Evolutionary conservation across 1,140 invertebrate genomes (phyloP), one percentile per base, ranked within the genome.

Genomic region (Leptoteleia sp.): DNA sequence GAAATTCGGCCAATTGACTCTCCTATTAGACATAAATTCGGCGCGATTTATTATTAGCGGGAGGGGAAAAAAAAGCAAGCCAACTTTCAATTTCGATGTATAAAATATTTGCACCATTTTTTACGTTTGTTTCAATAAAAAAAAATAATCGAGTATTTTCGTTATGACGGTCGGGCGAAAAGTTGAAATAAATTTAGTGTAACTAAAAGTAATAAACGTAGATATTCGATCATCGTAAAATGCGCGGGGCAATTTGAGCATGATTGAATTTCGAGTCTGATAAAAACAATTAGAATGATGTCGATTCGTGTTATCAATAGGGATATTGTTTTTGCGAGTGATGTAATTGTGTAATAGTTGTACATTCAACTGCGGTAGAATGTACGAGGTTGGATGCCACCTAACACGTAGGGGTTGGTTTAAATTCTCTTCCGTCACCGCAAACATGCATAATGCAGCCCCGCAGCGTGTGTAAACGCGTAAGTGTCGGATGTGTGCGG

Each of bases 391-490:
- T 61, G 76, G 61, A 65, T 78, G 67, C 50, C 61, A 65, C 33
- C 54, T 72, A 76, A 75, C 75, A 67, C 75, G 54, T 62, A 77
- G 77, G 81, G 82, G 82, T 84, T 83, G 84, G 86, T 88, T 89
- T 85, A 87, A 88, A 89, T 89, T 89, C 87, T 86, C 88, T 89
- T 88, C 85, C 84, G 87, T 84, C 84, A 86, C 88, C 88, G 84
- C 88, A 88, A 88, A 89, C 88, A 87, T 90, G 85, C 87, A 89
- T 88, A 89, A 90, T 89, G 85, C 87, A 89, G 85, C 82, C 84
- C 81, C 82, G 83, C 81, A 81, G 70, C 83, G 83, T 82, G 86
- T 88, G 87, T 88, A 87, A 89, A 89, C 85, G 86, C 85, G 86
- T 88, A 85, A 88, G 84, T 84, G 83, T 82, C 81, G 82, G 65